phyloP scores from a whole-genome alignment of 1,140 invertebrate genomes.

The Lucilia sericata region DNA sequence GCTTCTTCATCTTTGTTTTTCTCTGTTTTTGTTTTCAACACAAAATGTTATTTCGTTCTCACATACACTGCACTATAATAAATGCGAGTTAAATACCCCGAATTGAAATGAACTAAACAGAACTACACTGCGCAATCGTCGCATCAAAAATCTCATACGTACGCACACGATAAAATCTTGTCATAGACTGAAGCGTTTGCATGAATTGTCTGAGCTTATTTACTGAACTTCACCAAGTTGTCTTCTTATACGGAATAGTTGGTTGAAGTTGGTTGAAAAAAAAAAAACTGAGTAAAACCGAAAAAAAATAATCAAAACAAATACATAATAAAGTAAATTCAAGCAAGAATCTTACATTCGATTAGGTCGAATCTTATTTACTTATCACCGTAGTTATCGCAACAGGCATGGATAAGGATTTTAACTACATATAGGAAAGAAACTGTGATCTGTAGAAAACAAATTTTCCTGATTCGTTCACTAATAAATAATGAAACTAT shows the following conservation, averaged over 20 bases:
- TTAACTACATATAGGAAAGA: too few relatives aligned
- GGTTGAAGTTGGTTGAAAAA: neutral
- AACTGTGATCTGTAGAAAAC: too few relatives aligned
- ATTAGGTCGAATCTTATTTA: too few relatives aligned
- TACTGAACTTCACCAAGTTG: conserved; percentile 38
- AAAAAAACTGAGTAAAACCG: neutral
- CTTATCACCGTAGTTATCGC: too few relatives aligned
- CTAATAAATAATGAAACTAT: too few relatives aligned
- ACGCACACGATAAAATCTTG: conserved; percentile 48
- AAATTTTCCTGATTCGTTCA: too few relatives aligned
- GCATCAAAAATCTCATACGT: conserved; percentile 33
- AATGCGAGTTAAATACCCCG: neutral
- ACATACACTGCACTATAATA: too few relatives aligned
- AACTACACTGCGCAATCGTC: conserved; percentile 44
- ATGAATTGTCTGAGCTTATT: conserved; percentile 38
- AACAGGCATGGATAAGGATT: too few relatives aligned
- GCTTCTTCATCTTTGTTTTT: neutral
- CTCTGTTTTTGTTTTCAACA: neutral
- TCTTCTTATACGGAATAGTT: neutral
- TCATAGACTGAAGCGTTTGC: conserved; percentile 46
- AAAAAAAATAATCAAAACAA: neutral
- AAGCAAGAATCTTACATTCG: neutral
- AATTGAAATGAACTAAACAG: neutral
- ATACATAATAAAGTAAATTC: neutral
- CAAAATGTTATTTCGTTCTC: neutral